Base-by-base conservation (phyloP, 2,888 invertebrate genomes). In the Malthinus flaveolus region DNA sequence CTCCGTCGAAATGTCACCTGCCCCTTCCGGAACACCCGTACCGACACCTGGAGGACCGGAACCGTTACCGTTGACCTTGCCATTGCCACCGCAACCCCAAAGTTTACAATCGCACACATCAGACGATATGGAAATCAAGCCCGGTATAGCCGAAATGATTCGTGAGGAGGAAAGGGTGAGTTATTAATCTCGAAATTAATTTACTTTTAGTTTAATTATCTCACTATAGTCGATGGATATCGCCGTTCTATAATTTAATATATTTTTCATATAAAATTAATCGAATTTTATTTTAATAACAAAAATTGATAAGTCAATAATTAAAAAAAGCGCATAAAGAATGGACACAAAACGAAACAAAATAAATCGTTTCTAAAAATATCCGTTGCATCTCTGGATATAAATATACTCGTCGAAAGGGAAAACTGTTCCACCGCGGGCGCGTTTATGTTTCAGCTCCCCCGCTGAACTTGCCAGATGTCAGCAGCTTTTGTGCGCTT, bases 91-190 rank as follows among this genome's bases (percentile, higher is more conserved):
- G 52, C 72, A 71, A 61, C 73, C 71, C 54, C 71, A 66, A 59
- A 63, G 64, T 36, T 62, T 63, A 63, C 77, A 66, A 74, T 71
- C 55, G 8, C 62, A 62, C 52, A 73, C 74, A 68, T 61, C 73
- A 49, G 93, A 94, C 74, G 94, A 94, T 80, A 84, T 93, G 79
- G 94, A 94, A 83, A 93, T 95, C 81, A 91, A 93, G 73, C 95
- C 95, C 50, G 95, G 93, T 81, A 95, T 94, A 83, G 93, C 93
- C 64, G 95, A 95, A 84, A 94, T 95, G 93, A 95, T 95, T 78
- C 90, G 94, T 78, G 95, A 95, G 85, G 95, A 95, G 83, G 94
- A 94, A 84, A 84, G 94, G 91, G 94, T 94, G 80, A 93, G 93
- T 91, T 31, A 32, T 12, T 8, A 54, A 50, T 44, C 36, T 48